Base-by-base conservation (phyloP, 2,888 invertebrate species). In the Drosophila pullipes region DNA sequence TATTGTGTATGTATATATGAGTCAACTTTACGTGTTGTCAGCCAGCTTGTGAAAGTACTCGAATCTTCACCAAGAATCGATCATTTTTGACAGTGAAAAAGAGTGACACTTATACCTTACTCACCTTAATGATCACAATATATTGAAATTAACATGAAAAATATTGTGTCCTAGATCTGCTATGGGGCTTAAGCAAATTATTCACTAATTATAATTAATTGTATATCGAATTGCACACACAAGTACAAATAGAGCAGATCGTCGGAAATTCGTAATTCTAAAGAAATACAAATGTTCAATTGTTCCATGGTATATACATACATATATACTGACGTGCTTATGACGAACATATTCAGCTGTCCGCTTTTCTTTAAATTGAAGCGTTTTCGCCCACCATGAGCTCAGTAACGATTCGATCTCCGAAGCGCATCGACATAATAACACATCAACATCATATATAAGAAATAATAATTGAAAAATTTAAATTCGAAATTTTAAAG, bases 341-440 rank as follows among this genome's bases (percentile, higher is more conserved):
- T 57, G 57, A n/a, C 54, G 44, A 49, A 37, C 16, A 30, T n/a
- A n/a, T n/a, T 3, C 4, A 25, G 50, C 22, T 39, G 18, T 30
- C 39, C 5, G 18, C 2, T 10, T 62, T 25, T 9, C 33, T 16
- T 25, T 70, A 69, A 28, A 71, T 39, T 60, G 13, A 33, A 31
- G 18, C 22, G 31, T 18, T 47, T 30, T 47, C 22, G 18, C 11
- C n/a, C 33, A 13, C 22, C 22, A 28, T 25, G n/a, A 18, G 31
- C 13, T 31, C 71, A 69, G 71, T 69, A 13, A 30, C n/a, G 37
- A 18, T 30, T 60, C 28, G 28, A 18, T 22, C 16, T 47, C 3
- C 37, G 33, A 22, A 18, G 53, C 47, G 47, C 3, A 22, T 30
- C 53, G 47, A 71, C 5, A 59, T 37, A 35, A 35, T 6, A 28